Base-by-base conservation (phyloP, 2,888 invertebrate genomes). In the Macrophya annulata region DNA sequence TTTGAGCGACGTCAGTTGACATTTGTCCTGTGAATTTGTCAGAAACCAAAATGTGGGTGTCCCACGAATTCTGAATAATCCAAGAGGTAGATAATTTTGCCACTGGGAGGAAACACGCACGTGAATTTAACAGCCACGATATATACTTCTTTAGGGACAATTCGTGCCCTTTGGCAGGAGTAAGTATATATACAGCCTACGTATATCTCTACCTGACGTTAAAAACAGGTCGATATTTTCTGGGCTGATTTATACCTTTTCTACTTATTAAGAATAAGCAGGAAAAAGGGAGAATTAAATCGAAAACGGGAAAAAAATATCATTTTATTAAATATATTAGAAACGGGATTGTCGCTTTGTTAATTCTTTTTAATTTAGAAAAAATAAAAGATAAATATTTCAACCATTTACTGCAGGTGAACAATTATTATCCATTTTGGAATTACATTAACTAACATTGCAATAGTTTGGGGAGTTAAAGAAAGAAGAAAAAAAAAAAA, bases 211-310 rank as follows among this genome's bases (percentile, higher is more conserved):
- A 55, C 55, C 62, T 62, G 25, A 25, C 62, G 37, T 55, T 21
- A 37, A 79, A 79, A 79, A 55, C 79, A 79, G 59, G 37, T 55
- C 79, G 79, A 55, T 37, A 55, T 48, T 37, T 55, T 3, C 37
- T 31, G 55, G 55, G 55, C n/a, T 79, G 79, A 59, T 79, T 55
- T 59, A 79, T 59, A 79, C 55, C 77, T n/a, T n/a, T n/a, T n/a
- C n/a, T n/a, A n/a, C n/a, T n/a, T n/a, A n/a, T n/a, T n/a, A n/a
- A n/a, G n/a, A n/a, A n/a, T n/a, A n/a, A n/a, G n/a, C 9, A 40
- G 37, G 40, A 43, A 72, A 4, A 40, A 72, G 31, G 43, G n/a
- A n/a, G n/a, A 72, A 17, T 9, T 5, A 72, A n/a, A 40, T 6
- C 17, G 25, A 62, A 62, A 21, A 43, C 2, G 6, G 21, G 74